Conservation (phyloP, 1,140 invertebrate species). For the Linepithema humile region DNA sequence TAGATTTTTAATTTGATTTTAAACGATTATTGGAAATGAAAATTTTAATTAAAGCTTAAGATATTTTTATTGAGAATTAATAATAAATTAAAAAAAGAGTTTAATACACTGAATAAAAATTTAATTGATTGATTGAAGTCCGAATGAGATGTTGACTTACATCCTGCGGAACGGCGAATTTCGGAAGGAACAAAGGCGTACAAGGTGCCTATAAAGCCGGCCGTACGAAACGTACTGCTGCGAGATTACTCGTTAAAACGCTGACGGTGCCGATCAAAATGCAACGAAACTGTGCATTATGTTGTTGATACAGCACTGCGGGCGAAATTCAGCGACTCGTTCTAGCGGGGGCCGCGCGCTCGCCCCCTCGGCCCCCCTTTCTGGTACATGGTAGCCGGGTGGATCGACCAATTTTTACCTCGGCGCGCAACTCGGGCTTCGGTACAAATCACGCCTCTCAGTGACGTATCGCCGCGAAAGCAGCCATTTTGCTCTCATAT, state of each 20-base stretch:
- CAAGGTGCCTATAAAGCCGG: background rate
- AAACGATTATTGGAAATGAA: too few species aligned
- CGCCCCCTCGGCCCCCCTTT: background rate
- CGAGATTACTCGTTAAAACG: constrained; percentile 57
- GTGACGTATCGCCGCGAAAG: constrained; percentile 73
- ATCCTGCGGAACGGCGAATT: constrained; percentile 1
- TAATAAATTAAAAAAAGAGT: too few species aligned
- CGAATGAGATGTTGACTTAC: too few species aligned
- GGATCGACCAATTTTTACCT: constrained; percentile 62
- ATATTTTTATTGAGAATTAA: too few species aligned
- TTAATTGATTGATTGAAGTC: too few species aligned
- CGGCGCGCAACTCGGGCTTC: constrained; percentile 37
- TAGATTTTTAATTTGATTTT: too few species aligned
- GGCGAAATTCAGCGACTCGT: constrained; percentile 46
- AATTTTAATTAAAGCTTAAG: too few species aligned
- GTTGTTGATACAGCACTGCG: constrained; percentile 53
- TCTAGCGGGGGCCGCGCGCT: constrained; percentile 4
- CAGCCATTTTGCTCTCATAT: constrained; percentile 74
- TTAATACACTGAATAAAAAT: too few species aligned
- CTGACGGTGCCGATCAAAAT: constrained; percentile 43
- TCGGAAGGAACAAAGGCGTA: constrained; percentile 12
- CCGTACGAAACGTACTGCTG: constrained; percentile 20
- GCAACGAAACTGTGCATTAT: constrained; percentile 59
- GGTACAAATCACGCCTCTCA: constrained; percentile 72
- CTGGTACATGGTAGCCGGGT: background rate